These are phyloP conservation scores for Mastomys natalensis DNA, from an alignment of 2,113 vertebrate species.

Conservation along the genomic window DNA sequence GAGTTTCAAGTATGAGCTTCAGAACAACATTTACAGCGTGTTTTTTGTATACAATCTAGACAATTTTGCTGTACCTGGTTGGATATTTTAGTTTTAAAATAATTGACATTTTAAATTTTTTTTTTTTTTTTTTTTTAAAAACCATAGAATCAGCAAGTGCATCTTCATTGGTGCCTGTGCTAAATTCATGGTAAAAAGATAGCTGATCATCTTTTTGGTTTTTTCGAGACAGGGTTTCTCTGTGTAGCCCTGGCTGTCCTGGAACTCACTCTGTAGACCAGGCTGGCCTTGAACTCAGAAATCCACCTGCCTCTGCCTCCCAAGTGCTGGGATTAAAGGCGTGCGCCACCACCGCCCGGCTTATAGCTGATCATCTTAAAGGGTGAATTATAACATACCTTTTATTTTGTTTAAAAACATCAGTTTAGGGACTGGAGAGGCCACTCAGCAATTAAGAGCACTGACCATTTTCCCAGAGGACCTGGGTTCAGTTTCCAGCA, in stretches of 20 bases:
- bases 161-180: background rate
- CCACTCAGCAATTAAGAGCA: background rate
- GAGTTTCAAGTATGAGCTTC: background rate
- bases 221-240: too few relatives aligned
- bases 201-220: background rate
- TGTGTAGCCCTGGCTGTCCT: too few relatives aligned
- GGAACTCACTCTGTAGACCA: too few relatives aligned
- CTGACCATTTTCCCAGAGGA: background rate
- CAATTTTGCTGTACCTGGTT: background rate
- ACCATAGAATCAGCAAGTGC: background rate
- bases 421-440: background rate
- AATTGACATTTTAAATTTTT: background rate
- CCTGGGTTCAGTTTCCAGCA: background rate
- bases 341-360: too few relatives aligned
- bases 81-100: background rate
- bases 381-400: background rate
- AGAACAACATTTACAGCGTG: background rate
- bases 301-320: too few relatives aligned
- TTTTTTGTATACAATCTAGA: conserved; percentile 6
- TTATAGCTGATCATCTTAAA: background rate
- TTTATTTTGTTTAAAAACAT: conserved; percentile 51
- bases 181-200: background rate
- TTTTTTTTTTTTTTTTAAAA: background rate
- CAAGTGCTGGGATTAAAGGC: too few relatives aligned
- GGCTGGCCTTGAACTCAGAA: too few relatives aligned